Evolutionary conservation across 2,797 vertebrate genomes (phyloP).

Genomic region (Coregonus suidteri): DNA sequence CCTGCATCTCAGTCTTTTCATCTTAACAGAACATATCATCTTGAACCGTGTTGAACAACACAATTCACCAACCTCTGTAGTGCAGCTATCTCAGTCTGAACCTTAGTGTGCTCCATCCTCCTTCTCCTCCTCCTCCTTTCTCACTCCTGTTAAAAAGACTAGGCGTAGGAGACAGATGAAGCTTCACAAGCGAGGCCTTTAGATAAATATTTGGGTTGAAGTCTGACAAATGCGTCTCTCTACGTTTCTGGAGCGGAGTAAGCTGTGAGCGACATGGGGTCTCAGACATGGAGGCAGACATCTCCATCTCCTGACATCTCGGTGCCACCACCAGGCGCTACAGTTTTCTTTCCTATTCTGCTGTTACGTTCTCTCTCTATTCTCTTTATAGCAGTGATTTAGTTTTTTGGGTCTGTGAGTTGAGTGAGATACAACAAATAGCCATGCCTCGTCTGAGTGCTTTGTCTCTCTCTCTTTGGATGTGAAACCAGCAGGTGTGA

Average conservation of each 20-base stretch:
- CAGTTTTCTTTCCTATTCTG: conserved; percentile 45
- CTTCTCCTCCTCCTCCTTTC: conserved; percentile 18
- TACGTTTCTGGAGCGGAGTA: conserved; percentile 46
- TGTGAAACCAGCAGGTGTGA: conserved; percentile 47
- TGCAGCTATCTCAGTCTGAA: background rate
- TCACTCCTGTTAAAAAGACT: conserved; percentile 57
- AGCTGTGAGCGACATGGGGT: conserved; percentile 42
- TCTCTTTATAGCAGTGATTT: conserved; percentile 46
- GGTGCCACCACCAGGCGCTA: conserved; percentile 46
- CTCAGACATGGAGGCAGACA: conserved; percentile 37
- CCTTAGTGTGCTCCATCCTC: conserved; percentile 2
- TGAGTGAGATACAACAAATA: conserved; percentile 24
- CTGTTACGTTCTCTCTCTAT: conserved; percentile 42
- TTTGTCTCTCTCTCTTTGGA: conserved; percentile 35
- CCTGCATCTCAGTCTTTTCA: background rate
- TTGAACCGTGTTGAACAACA: background rate
- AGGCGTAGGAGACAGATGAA: conserved; percentile 61
- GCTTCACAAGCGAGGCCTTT: conserved; percentile 47
- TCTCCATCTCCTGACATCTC: conserved; percentile 37
- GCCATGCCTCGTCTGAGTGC: conserved; percentile 7
- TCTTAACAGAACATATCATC: background rate
- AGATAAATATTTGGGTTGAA: conserved; percentile 79
- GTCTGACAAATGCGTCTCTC: conserved; percentile 63
- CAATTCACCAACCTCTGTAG: background rate
- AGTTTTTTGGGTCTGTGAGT: conserved; percentile 40